A percentile compares a stretch with the other conserved stretches of the same genome.
These are phyloP conservation scores for Galago senegalensis DNA, from an alignment of 2,797 vertebrate genomes.

Conservation along the genomic window DNA sequence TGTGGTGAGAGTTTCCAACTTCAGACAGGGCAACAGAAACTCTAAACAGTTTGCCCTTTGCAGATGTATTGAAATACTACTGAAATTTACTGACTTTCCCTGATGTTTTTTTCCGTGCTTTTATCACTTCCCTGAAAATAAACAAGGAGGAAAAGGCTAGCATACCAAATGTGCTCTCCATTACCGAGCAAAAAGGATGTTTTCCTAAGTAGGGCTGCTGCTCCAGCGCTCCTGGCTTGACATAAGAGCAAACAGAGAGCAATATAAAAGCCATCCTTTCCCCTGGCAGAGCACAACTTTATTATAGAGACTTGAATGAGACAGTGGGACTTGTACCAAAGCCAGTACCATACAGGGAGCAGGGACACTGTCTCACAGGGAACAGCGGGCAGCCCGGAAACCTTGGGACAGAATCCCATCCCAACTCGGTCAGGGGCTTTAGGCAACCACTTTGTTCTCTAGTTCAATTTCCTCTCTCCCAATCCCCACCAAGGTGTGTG, in stretches of 20 bases:
- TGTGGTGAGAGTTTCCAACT: slow-evolving; percentile 72
- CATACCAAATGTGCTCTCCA: slow-evolving; percentile 41
- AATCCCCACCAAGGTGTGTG: neutral
- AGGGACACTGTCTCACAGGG: neutral
- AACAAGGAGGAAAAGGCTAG: slow-evolving; percentile 60
- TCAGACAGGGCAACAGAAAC: slow-evolving; percentile 70
- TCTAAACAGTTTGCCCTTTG: slow-evolving; percentile 78
- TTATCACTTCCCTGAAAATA: slow-evolving; percentile 78
- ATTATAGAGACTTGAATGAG: slow-evolving; percentile 53
- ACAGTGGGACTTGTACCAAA: slow-evolving; percentile 29
- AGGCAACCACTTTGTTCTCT: slow-evolving; percentile 38
- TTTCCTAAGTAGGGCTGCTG: slow-evolving; percentile 27
- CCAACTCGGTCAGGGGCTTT: neutral
- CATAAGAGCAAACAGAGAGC: slow-evolving; percentile 56
- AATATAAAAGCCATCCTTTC: slow-evolving; percentile 32
- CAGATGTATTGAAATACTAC: slow-evolving; percentile 78
- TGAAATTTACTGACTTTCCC: slow-evolving; percentile 62
- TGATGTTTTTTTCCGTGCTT: slow-evolving; percentile 47
- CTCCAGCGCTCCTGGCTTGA: slow-evolving; percentile 53
- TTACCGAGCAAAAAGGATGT: slow-evolving; percentile 56
- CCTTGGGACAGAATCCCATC: neutral
- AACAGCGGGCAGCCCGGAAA: slow-evolving; percentile 50
- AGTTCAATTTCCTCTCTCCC: neutral
- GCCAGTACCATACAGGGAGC: neutral
- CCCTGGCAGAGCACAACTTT: slow-evolving; percentile 15